Evolutionary conservation across 2,113 vertebrate genomes (phyloP), one percentile per base, ranked within the genome.

Genomic region (Lophochroa leadbeateri): DNA sequence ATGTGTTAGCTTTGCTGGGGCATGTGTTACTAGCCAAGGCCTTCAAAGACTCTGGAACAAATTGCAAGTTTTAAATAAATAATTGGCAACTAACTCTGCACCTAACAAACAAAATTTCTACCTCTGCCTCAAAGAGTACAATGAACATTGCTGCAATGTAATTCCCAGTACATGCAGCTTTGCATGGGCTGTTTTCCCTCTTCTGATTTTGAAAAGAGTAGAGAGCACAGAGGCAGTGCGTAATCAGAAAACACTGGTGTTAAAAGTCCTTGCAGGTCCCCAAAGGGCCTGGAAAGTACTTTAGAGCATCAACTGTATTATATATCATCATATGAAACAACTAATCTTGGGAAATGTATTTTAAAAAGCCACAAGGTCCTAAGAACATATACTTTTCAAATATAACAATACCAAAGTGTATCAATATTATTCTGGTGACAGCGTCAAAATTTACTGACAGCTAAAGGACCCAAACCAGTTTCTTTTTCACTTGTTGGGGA

Each of bases 401-500:
- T 79, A 80, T 49, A 93, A 94, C 23, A 23, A 84, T 60, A 67
- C 86, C 41, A 80, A 64, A 64, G 13, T 67, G 31, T 91, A 79
- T 88, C 18, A 75, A 76, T 93, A 77, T 89, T 92, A 90, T 92
- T 69, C 74, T 82, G 70, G n/a, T 78, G 79, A 87, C 69, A 95
- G 25, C 37, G 89, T 90, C 81, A 90, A 80, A 91, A 89, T 78
- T 84, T 90, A 80, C 46, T 95, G 92, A 96, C 67, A 95, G 64
- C 65, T 92, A 94, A 97, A 95, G 43, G 79, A 90, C 61, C 4
- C 63, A 52, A 86, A 83, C 4, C 4, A 77, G 24, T 1, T 7
- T 63, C 67, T 94, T 37, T 18, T 16, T 77, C 23, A 84, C 31
- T 87, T 95, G 27, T 75, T 67, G 74, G 11, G 37, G 49, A 88